Percentiles rank a stretch among this genome's conserved stretches.
phyloP scores from a whole-genome alignment of 2,888 invertebrate genomes.

The Ornithoptera priamus region DNA sequence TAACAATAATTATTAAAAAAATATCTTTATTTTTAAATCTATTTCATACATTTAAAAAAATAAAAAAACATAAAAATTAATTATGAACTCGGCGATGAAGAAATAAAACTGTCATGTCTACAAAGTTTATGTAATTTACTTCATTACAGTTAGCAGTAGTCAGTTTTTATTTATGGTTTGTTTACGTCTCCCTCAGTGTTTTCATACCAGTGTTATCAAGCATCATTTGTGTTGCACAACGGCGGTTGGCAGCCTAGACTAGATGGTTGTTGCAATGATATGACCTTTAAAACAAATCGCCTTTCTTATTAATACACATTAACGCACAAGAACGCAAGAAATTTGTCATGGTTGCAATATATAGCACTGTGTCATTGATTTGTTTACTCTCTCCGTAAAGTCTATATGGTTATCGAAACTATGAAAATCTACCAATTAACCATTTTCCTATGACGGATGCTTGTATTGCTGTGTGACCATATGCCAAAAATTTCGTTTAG shows the following conservation, averaged over 20 bases:
- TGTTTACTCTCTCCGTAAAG: constrained; percentile 1
- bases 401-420: neutral
- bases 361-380: neutral
- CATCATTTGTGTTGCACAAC: constrained; percentile 30
- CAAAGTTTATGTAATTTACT: neutral
- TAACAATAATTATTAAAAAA: too few relatives aligned
- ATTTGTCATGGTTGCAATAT: constrained; percentile 14
- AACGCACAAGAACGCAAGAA: constrained; percentile 9
- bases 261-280: constrained; percentile 38
- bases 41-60: too few relatives aligned
- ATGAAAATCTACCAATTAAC: neutral
- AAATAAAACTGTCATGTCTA: constrained; percentile 1
- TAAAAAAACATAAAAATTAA: too few relatives aligned
- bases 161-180: constrained; percentile 38
- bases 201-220: constrained; percentile 36
- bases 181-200: constrained; percentile 39
- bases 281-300: constrained; percentile 37
- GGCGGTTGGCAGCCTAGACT: constrained; percentile 40
- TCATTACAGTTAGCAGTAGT: constrained; percentile 20
- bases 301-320: constrained; percentile 15
- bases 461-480: neutral
- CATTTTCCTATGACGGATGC: neutral
- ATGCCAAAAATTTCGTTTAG: neutral
- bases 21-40: too few relatives aligned
- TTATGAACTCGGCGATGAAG: constrained; percentile 4